Base-by-base conservation (phyloP, 2,888 invertebrate species). In the Vanessa cardui region DNA sequence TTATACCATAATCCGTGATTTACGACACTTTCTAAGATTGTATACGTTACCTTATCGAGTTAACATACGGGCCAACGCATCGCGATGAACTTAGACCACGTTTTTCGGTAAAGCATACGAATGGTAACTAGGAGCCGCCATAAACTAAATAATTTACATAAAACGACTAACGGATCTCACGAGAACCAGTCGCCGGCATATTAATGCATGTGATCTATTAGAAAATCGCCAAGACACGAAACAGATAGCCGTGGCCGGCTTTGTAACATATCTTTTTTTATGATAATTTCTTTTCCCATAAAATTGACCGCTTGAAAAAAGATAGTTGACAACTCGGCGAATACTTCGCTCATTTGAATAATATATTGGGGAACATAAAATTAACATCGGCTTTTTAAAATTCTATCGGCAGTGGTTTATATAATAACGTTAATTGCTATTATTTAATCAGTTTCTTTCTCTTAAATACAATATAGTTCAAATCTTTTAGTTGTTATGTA, bases 81-180 rank as follows among this genome's bases (percentile, higher is more conserved):
- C 64, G 70, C 66, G 62, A 60, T 75, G 67, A 74, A 76, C 72
- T 83, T 47, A 7, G 47, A 47, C 47, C 16, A 47, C 47, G 52
- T 26, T 81, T 85, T 85, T 84, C 77, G 81, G 79, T 80, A 74
- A 82, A 83, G 76, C 81, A 82, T 83, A 86, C 84, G 83, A 87
- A 89, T 90, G 86, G 87, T 85, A 90, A 87, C 89, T 90, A 84
- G 88, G 81, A 89, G 90, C 86, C 75, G 82, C 86, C 83, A 89
- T 89, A 88, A 90, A 90, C 86, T 78, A 83, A 87, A 86, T 85
- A 81, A 92, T 92, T 92, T 86, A 90, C 91, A 92, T 92, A 91
- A 88, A 88, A 85, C 90, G 86, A 86, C 88, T 92, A 92, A 92
- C 92, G 92, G 92, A 90, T 90, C 91, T 91, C 88, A 84, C 84